Base-by-base conservation (phyloP, 2,797 vertebrate genomes). In the Diceros bicornis region DNA sequence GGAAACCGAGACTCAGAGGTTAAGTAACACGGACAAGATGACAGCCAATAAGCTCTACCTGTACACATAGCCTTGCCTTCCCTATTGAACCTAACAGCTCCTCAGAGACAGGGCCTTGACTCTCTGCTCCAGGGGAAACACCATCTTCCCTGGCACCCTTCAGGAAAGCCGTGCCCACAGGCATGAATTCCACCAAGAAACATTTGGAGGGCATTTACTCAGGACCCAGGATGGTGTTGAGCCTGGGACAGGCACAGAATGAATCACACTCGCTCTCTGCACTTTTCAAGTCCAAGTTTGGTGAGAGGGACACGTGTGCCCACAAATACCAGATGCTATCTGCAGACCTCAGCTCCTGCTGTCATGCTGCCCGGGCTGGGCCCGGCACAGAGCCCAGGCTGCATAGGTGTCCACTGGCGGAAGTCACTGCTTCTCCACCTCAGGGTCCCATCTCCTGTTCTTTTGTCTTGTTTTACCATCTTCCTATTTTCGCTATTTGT, bases 291-390 rank as follows among this genome's bases (percentile, higher is more conserved):
- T 59, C 29, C 32, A 50, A 6, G 21, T 62, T 47, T 50, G 55
- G 44, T 3, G 12, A 52, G 11, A 68, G 82, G 32, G 47, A 71
- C 62, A 29, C 0, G 0, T 17, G 32, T 6, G n/a, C n/a, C 72
- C 85, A 52, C 55, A 44, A 52, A 50, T 0, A 0, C 47, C 32
- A 8, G 1, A 21, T 0, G 8, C 77, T 13, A 4, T 29, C 52
- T n/a, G 25, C 6, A 29, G 59, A 50, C 4, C 25, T 47, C 64
- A 16, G n/a, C 10, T 78, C 17, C 78, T 41, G 47, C 47, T 0
- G 0, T 1, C 4, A 0, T 1, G 23, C 75, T 47, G 13, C 52
- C 44, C 18, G 0, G 41, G 21, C 1, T 1, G n/a, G 82, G n/a
- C 29, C 29, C 1, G 50, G 82, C 57, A 17, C 8, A 5, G 10